Evolutionary conservation across 2,888 invertebrate species (phyloP), one percentile per base, ranked within the genome.

Genomic region (Melinaea menophilus): DNA sequence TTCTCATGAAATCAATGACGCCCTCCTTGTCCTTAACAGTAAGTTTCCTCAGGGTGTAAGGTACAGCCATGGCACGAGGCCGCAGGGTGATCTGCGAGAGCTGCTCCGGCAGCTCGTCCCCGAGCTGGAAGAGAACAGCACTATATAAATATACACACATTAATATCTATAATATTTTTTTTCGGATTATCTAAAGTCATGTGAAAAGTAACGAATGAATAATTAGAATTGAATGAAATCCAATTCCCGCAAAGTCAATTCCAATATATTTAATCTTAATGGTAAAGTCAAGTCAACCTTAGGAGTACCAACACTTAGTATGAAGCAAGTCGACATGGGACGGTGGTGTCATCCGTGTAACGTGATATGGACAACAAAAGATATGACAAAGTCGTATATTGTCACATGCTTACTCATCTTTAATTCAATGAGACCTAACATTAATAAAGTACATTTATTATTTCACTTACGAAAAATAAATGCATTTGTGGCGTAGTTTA

Each of bases 31-130:
- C 86, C 7, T 77, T 76, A 1, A 75, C 66, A 11, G 78, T 80
- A 68, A 90, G 72, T 31, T 73, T 75, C 63, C 82, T 76, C 63
- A 89, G 73, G 57, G 78, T 79, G 77, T 83, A 89, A 3, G 79
- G 69, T 3, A 85, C 81, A 34, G 78, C 61, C 79, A 86, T 84
- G 59, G 76, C 74, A 63, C 82, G 79, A 9, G 85, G 81, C 22
- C 81, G 84, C 62, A 90, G 75, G 47, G 71, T 76, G 71, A 89
- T 78, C 72, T 86, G 85, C 33, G 88, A 80, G 62, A 90, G 74
- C 73, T 89, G 86, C 62, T 84, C 81, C 33, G 90, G 89, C 65
- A 90, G 80, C 79, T 88, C 80, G 79, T 90, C 90, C 7, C 81
- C 86, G 72, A 90, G 81, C 90, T 90, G 74, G 1, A 65, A 67